Evolutionary conservation across 2,888 invertebrate genomes (phyloP).

Genomic region (Acrocera orbiculus): DNA sequence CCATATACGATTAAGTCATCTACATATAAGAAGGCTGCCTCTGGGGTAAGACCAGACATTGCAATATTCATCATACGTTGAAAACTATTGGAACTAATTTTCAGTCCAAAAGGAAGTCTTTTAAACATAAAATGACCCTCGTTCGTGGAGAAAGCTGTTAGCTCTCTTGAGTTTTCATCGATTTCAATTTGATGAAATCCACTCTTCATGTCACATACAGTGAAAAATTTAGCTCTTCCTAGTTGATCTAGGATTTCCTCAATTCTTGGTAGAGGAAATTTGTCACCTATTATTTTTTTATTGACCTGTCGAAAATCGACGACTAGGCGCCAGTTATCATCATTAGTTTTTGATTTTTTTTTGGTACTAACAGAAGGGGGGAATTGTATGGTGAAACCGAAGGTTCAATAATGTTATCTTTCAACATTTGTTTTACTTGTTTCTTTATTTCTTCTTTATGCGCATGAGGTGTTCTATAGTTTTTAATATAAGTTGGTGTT

Average conservation of each 20-base stretch:
- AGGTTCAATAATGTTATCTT: conserved; percentile 11
- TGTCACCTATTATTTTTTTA: conserved; percentile 7
- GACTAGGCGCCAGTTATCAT: conserved; percentile 7
- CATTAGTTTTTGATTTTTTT: conserved; percentile 6
- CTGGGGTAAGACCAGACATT: conserved; percentile 11
- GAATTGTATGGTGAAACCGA: conserved; percentile 12
- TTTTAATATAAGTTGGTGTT: conserved; percentile 14
- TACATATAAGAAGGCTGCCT: conserved; percentile 14
- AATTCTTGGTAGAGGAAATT: neutral
- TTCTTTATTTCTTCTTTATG: conserved; percentile 12
- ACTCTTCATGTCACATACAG: conserved; percentile 3
- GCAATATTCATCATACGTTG: conserved; percentile 15
- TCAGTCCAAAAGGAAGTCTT: conserved; percentile 13
- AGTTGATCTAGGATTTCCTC: conserved; percentile 3
- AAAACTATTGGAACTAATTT: conserved; percentile 14
- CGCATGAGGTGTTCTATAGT: conserved; percentile 12
- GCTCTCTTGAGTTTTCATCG: conserved; percentile 2
- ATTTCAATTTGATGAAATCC: conserved; percentile 7
- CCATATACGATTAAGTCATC: conserved; percentile 15
- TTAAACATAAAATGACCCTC: conserved; percentile 12
- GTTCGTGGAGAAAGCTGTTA: conserved; percentile 5
- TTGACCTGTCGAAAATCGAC: conserved; percentile 4
- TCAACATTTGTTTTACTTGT: conserved; percentile 11
- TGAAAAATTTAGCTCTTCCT: conserved; percentile 5
- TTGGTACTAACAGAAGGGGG: conserved; percentile 14